Evolutionary conservation across 2,113 vertebrate genomes (phyloP).

Genomic region (Blennius ocellaris): DNA sequence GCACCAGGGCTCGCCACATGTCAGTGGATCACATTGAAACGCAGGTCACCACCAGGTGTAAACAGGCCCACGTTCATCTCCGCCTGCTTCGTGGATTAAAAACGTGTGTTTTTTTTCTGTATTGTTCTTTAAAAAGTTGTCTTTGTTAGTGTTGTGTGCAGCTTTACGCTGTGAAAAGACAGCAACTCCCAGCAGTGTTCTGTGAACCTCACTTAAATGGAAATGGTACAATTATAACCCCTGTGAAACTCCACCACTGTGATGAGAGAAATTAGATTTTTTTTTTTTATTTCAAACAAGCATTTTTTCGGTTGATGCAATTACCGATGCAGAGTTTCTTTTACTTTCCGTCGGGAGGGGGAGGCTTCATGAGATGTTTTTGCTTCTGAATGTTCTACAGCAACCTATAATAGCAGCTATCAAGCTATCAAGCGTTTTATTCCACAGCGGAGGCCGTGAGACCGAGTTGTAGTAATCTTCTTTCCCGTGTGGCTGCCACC

Average conservation of each 20-base stretch:
- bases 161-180: slow-evolving; percentile 45
- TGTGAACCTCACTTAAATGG: slow-evolving; percentile 73
- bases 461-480: slow-evolving; percentile 69
- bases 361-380: slow-evolving; percentile 53
- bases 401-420: slow-evolving; percentile 68
- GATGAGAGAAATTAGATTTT: slow-evolving; percentile 51
- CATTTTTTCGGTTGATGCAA: slow-evolving; percentile 62
- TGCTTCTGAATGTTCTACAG: slow-evolving; percentile 51
- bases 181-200: slow-evolving; percentile 55
- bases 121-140: slow-evolving; percentile 16
- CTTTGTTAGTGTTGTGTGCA: slow-evolving; percentile 46
- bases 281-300: slow-evolving; percentile 47
- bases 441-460: slow-evolving; percentile 38
- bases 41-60: too few relatives aligned
- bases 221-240: slow-evolving; percentile 73
- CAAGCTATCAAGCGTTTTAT: slow-evolving; percentile 44
- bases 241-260: slow-evolving; percentile 58
- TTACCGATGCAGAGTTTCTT: slow-evolving; percentile 51
- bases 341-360: slow-evolving; percentile 5
- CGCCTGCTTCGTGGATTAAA: slow-evolving; percentile 2
- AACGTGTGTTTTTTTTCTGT: slow-evolving; percentile 41
- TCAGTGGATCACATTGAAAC: too few relatives aligned
- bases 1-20: too few relatives aligned
- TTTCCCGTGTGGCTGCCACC: slow-evolving; percentile 68
- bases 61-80: not conserved